These are phyloP conservation scores for Oryctolagus cuniculus DNA, from an alignment of 2,113 vertebrate genomes.

Conservation along the genomic window mOryCun1.1 NC_091435.1:171360501-171361000, in stretches of 20 bases:
- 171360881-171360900: not conserved
- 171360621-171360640: not conserved
- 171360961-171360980: not conserved
- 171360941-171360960: not conserved
- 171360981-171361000: not conserved
- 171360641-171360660: not conserved
- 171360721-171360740: not conserved
- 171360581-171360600: slow-evolving; percentile 56
- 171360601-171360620: slow-evolving; percentile 9
- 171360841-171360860: not conserved
- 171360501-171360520: not conserved
- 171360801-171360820: slow-evolving; percentile 23
- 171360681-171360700: slow-evolving; percentile 5
- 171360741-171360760: not conserved
- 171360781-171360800: not conserved
- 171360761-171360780: not conserved
- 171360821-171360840: not conserved
- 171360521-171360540: not conserved
- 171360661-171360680: not conserved
- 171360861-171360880: not conserved
- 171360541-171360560: slow-evolving; percentile 30
- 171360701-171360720: not conserved
- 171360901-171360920: not conserved
- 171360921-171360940: not conserved
- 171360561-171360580: slow-evolving; percentile 50